These are phyloP conservation scores for Kradibia gibbosae DNA, from an alignment of 1,140 invertebrate species.

Conservation along the genomic window DNA sequence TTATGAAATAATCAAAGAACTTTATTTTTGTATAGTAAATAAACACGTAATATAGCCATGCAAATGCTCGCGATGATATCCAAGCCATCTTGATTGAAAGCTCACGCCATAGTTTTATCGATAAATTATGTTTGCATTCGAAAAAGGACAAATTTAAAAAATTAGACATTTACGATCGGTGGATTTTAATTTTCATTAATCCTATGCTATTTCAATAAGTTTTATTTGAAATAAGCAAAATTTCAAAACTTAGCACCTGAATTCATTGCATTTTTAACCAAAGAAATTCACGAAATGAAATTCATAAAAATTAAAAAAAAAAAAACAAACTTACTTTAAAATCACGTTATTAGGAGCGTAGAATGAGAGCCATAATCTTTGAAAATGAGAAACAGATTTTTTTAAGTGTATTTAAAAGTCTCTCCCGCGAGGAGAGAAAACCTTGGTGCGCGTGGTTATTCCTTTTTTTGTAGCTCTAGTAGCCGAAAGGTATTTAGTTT, in stretches of 20 bases:
- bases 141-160: no score
- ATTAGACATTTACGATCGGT: no score
- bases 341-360: neutral
- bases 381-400: slow-evolving; percentile 5
- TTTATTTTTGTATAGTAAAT: neutral
- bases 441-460: slow-evolving; percentile 53
- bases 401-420: neutral
- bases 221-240: no score
- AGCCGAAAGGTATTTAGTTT: slow-evolving; percentile 51
- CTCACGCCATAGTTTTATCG: slow-evolving; percentile 19
- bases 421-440: slow-evolving; percentile 40
- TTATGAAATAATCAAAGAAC: slow-evolving; percentile 22
- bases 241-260: no score
- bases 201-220: no score
- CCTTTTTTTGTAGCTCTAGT: slow-evolving; percentile 55
- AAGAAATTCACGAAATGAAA: no score
- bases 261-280: no score
- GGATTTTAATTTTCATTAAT: no score
- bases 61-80: neutral
- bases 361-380: slow-evolving; percentile 6
- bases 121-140: no score
- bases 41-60: neutral
- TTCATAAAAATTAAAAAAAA: no score
- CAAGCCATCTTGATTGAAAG: slow-evolving; percentile 26
- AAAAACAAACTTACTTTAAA: no score